phyloP scores from a whole-genome alignment of 2,113 vertebrate genomes.

The Ranitomeya imitator region DNA sequence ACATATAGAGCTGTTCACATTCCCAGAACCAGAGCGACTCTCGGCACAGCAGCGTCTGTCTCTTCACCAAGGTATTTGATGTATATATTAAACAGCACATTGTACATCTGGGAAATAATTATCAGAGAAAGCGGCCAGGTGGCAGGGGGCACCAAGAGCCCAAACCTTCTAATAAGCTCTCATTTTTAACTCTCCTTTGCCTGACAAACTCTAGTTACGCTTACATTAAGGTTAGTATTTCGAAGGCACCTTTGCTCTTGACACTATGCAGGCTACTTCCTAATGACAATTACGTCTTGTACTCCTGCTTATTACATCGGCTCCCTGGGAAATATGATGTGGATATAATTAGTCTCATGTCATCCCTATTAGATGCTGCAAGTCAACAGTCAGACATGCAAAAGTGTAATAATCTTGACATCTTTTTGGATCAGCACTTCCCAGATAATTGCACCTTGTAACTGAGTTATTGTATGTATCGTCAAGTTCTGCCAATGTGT shows the following conservation, averaged over 20 bases:
- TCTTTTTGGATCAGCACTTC: not conserved
- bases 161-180: not conserved
- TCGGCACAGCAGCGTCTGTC: not conserved
- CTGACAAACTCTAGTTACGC: not conserved
- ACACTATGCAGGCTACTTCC: too few relatives aligned
- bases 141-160: not conserved
- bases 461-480: not conserved
- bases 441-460: not conserved
- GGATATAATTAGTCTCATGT: not conserved
- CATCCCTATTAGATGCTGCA: not conserved
- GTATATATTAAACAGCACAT: not conserved
- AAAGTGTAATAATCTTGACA: not conserved
- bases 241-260: not conserved
- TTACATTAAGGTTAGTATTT: not conserved
- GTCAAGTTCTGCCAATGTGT: not conserved
- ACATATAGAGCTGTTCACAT: slow-evolving; percentile 14
- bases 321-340: not conserved
- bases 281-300: not conserved
- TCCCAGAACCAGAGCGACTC: not conserved
- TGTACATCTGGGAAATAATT: not conserved
- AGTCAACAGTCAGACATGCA: not conserved
- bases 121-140: not conserved
- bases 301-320: too few relatives aligned
- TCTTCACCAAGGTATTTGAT: slow-evolving; percentile 14
- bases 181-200: not conserved